Evolutionary conservation across 2,113 vertebrate species (phyloP).

Genomic region (Meriones unguiculatus): DNA sequence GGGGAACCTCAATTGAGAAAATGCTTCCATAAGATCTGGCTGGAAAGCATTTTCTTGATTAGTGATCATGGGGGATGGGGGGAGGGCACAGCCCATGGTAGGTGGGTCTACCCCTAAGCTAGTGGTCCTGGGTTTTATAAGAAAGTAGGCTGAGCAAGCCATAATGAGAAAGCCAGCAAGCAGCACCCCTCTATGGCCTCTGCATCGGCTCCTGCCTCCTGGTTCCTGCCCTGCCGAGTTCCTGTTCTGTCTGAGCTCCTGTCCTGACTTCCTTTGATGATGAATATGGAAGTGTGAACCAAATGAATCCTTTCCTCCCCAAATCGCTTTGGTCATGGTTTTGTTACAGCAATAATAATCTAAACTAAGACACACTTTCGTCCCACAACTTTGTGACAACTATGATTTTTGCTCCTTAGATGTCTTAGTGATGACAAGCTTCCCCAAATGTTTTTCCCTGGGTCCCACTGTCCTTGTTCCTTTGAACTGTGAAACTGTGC

Average conservation of each 20-base stretch:
- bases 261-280: neutral
- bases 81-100: neutral
- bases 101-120: neutral
- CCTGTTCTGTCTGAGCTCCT: neutral
- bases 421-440: neutral
- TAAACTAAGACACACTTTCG: neutral
- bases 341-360: neutral
- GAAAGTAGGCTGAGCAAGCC: neutral
- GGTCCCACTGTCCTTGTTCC: neutral
- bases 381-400: neutral
- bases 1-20: too few relatives aligned
- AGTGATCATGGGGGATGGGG: neutral
- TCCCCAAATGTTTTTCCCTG: neutral
- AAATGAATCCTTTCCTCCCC: neutral
- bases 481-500: neutral
- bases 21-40: neutral
- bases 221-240: neutral
- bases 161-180: neutral
- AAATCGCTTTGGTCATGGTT: neutral
- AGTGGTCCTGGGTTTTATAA: neutral
- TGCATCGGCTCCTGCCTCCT: neutral
- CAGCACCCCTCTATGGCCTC: neutral
- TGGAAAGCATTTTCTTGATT: neutral
- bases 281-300: neutral
- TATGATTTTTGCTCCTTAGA: neutral